Evolutionary conservation across 2,113 vertebrate genomes (phyloP).

Genomic region (Etheostoma cragini): DNA sequence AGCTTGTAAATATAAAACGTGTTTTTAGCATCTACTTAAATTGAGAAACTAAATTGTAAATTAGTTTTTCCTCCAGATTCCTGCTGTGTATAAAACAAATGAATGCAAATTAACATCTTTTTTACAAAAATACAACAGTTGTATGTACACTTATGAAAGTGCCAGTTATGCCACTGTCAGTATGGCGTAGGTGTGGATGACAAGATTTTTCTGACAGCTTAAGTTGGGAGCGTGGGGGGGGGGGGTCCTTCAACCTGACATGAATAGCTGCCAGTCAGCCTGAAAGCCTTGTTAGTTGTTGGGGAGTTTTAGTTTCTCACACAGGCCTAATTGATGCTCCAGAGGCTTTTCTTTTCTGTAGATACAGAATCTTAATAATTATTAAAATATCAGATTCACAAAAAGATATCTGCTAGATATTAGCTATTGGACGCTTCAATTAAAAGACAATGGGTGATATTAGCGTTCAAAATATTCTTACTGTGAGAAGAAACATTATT

Average conservation of each 20-base stretch:
- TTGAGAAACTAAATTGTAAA: no score
- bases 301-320: background rate
- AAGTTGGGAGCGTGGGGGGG: background rate
- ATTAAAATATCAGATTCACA: background rate
- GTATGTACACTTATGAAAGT: conserved; percentile 8
- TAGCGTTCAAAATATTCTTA: background rate
- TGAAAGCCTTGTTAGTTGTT: conserved; percentile 16
- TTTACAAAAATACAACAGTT: conserved; percentile 1
- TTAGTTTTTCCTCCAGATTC: background rate
- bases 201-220: conserved; percentile 48
- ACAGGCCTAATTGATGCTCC: background rate
- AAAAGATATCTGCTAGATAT: background rate
- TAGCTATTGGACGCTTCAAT: background rate
- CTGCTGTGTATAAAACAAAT: background rate
- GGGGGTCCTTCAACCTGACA: conserved; percentile 7
- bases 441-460: background rate
- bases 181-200: conserved; percentile 30
- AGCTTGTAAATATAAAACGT: background rate
- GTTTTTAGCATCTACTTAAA: background rate
- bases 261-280: conserved; percentile 26
- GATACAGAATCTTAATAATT: background rate
- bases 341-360: conserved; percentile 4
- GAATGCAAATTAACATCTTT: background rate
- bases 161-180: conserved; percentile 31
- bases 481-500: background rate